Percentiles rank a stretch among this genome's conserved stretches.
Conservation (phyloP, 2,888 invertebrate species). For the Drosophila infuscata region DNA sequence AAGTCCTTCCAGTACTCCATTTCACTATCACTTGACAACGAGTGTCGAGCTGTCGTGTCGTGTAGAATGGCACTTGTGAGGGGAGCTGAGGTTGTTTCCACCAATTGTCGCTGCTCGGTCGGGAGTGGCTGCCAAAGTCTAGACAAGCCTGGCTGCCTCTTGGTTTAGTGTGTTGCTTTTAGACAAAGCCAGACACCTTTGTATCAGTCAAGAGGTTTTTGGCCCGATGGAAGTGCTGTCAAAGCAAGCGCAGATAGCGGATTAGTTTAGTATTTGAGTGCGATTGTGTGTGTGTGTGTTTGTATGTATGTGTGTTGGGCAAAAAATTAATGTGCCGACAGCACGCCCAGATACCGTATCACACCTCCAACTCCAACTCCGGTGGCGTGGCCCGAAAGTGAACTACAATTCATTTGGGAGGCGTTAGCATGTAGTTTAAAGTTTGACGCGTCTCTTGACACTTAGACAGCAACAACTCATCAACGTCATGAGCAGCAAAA, state of each 20-base stretch:
- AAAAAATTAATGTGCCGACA: constrained; percentile 73
- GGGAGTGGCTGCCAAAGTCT: constrained; percentile 62
- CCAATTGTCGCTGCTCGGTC: constrained; percentile 36
- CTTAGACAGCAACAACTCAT: constrained; percentile 82
- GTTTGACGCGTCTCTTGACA: constrained; percentile 81
- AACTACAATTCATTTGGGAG: constrained; percentile 72
- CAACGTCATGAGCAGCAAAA: constrained; percentile 72
- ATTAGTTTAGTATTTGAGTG: constrained; percentile 55
- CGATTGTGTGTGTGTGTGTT: no score
- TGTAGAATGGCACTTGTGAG: constrained; percentile 33
- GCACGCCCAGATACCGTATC: constrained; percentile 37
- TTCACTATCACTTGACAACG: constrained; percentile 73
- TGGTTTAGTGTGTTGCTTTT: constrained; percentile 25
- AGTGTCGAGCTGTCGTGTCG: constrained; percentile 62
- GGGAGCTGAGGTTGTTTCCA: constrained; percentile 9
- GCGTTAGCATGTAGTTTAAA: constrained; percentile 78
- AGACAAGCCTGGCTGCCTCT: constrained; percentile 47
- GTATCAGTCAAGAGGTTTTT: constrained; percentile 67
- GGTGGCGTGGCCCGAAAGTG: constrained; percentile 18
- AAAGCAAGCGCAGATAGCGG: constrained; percentile 73
- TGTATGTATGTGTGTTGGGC: background rate
- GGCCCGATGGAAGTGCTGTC: constrained; percentile 66
- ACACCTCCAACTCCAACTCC: constrained; percentile 2
- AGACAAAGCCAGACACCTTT: constrained; percentile 67
- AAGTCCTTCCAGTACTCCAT: constrained; percentile 53